Evolutionary conservation across 2,113 vertebrate species (phyloP).

Genomic region (Bombycilla garrulus): DNA sequence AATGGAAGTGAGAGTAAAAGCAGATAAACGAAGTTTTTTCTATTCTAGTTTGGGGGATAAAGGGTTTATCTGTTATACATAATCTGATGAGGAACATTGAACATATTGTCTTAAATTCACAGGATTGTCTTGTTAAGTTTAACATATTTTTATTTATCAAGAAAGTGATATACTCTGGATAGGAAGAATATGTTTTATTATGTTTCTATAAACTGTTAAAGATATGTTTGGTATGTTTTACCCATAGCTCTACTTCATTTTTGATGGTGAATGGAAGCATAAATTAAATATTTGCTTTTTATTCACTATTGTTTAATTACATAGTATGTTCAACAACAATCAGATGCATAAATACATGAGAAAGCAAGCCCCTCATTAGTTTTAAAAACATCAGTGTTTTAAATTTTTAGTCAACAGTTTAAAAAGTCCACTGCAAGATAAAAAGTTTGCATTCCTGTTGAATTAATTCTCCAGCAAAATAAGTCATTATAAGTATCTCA

Average conservation of each 20-base stretch:
- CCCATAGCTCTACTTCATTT: not conserved
- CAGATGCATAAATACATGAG: not conserved
- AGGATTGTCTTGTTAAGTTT: not conserved
- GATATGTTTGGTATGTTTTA: not conserved
- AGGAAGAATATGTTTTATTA: not conserved
- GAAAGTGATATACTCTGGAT: not conserved
- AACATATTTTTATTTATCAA: not conserved
- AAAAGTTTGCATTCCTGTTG: not conserved
- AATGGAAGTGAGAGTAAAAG: not conserved
- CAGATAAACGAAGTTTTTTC: not conserved
- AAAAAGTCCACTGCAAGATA: not conserved
- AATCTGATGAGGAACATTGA: not conserved
- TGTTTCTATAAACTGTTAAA: not conserved
- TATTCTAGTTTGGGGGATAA: not conserved
- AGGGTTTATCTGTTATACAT: not conserved
- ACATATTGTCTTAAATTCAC: not conserved
- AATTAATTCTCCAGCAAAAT: not conserved
- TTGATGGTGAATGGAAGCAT: not conserved
- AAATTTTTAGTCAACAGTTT: not conserved
- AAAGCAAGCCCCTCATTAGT: not conserved
- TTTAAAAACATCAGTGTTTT: not conserved
- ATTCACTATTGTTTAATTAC: not conserved
- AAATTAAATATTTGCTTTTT: conserved; percentile 22
- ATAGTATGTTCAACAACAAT: not conserved
- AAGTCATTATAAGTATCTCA: not conserved